phyloP scores from a whole-genome alignment of 2,888 invertebrate genomes.

The Thera obeliscata region DNA sequence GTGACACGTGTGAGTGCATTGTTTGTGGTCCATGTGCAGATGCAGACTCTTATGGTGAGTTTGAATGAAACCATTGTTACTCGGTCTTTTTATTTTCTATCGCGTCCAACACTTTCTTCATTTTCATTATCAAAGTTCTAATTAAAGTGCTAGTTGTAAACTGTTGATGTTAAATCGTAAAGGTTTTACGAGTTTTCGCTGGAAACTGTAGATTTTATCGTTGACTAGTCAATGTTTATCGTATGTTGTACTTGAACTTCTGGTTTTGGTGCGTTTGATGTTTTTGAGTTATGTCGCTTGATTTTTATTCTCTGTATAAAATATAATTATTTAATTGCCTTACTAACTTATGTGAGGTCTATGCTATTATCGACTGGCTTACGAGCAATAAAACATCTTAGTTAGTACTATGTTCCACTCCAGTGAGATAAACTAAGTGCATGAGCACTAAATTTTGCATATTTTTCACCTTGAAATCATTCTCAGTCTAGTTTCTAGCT shows the following conservation, averaged over 20 bases:
- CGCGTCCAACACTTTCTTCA: conserved; percentile 67
- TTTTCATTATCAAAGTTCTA: conserved; percentile 68
- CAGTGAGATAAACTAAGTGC: conserved; percentile 3
- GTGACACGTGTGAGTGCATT: conserved; percentile 57
- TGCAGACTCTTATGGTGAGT: conserved; percentile 79
- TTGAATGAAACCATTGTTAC: conserved; percentile 76
- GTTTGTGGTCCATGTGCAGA: conserved; percentile 61
- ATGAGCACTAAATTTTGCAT: conserved; percentile 4
- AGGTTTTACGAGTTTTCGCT: conserved; percentile 68
- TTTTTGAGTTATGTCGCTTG: conserved; percentile 30
- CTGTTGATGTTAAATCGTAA: conserved; percentile 61
- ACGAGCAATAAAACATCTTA: conserved; percentile 8
- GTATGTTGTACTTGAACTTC: conserved; percentile 43
- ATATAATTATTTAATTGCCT: neutral
- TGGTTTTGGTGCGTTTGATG: conserved; percentile 31
- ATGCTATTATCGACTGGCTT: conserved; percentile 5
- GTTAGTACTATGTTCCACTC: conserved; percentile 3
- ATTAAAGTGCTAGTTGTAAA: conserved; percentile 69
- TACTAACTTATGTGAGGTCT: neutral
- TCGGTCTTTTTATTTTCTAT: conserved; percentile 62
- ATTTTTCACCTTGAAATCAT: conserved; percentile 3
- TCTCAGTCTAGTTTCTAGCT: conserved; percentile 1
- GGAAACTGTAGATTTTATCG: conserved; percentile 71
- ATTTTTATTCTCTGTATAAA: conserved; percentile 1
- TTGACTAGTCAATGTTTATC: conserved; percentile 44